Conservation (phyloP, 2,113 vertebrate genomes). For the Phalacrocorax aristotelis region DNA sequence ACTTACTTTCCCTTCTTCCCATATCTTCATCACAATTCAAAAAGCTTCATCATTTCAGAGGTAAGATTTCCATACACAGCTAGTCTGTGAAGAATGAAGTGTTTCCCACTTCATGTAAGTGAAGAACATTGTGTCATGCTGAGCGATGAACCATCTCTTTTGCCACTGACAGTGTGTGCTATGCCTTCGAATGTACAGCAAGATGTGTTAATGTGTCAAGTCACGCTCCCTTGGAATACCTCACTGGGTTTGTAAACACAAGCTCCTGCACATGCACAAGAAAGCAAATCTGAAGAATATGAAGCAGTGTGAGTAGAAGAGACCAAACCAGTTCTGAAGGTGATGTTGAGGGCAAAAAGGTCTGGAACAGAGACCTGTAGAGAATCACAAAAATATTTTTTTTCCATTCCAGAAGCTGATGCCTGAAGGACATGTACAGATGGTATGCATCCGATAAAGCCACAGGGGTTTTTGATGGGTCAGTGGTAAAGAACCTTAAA, state of each 20-base stretch:
- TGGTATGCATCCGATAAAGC: neutral
- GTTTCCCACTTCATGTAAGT: neutral
- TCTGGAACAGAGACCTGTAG: neutral
- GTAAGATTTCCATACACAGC: neutral
- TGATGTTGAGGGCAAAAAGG: neutral
- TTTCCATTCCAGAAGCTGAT: neutral
- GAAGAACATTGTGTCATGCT: neutral
- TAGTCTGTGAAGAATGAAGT: neutral
- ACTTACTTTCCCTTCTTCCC: neutral
- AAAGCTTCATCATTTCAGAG: neutral
- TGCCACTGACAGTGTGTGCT: neutral
- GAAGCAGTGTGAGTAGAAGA: neutral
- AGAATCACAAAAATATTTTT: neutral
- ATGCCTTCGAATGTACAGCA: neutral
- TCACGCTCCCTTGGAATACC: slow-evolving; percentile 18
- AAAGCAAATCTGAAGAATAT: neutral
- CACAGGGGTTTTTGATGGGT: neutral
- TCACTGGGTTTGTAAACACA: slow-evolving; percentile 30
- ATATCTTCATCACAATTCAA: neutral
- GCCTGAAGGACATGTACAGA: neutral
- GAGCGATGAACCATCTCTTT: slow-evolving; percentile 1
- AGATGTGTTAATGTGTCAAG: slow-evolving; percentile 1
- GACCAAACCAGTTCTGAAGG: neutral
- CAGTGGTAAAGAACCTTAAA: neutral
- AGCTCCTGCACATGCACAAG: neutral